Conservation (phyloP, 2,888 invertebrate species). For the Lydus trimaculatus region DNA sequence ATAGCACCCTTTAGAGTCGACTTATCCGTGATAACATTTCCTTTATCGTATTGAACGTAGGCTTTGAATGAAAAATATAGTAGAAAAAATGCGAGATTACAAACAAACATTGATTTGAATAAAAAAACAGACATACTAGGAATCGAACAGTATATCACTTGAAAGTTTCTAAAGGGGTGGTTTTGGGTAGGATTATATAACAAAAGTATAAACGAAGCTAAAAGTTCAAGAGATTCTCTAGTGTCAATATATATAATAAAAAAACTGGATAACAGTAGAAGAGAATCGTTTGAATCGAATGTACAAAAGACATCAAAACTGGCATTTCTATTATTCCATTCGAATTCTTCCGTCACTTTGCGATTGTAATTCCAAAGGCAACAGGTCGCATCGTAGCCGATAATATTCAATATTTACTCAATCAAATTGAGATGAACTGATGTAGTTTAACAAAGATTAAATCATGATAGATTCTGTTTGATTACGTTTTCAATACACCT, state of each 20-base stretch:
- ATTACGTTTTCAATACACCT: not conserved
- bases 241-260: not conserved
- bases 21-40: too few species aligned
- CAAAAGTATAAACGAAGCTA: not conserved
- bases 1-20: too few species aligned
- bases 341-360: not conserved
- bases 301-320: too few species aligned
- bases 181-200: not conserved
- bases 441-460: not conserved
- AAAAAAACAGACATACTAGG: not conserved
- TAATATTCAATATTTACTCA: not conserved
- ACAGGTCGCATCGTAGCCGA: not conserved
- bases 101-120: not conserved
- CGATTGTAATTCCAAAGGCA: not conserved
- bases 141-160: not conserved
- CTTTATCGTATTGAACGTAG: too few species aligned
- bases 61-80: too few species aligned
- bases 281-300: too few species aligned
- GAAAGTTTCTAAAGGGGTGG: not conserved
- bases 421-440: not conserved
- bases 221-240: not conserved
- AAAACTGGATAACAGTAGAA: too few species aligned
- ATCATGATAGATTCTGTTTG: not conserved
- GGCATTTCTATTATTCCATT: not conserved
- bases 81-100: too few species aligned